phyloP scores from a whole-genome alignment of 2,888 invertebrate genomes.

The Noctua janthina region DNA sequence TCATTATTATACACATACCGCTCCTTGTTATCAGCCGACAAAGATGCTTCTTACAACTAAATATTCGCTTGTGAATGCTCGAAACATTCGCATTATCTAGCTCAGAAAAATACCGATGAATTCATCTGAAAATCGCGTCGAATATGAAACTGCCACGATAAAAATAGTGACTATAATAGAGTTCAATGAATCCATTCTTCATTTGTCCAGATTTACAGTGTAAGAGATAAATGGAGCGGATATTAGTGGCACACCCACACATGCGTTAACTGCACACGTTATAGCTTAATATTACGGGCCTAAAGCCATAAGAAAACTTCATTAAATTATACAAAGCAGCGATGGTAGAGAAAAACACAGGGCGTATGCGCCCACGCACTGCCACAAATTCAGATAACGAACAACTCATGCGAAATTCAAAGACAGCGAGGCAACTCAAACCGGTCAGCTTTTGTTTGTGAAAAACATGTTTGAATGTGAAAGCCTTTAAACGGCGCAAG shows the following conservation, averaged over 20 bases:
- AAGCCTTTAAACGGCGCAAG: conserved; percentile 47
- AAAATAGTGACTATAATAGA: conserved; percentile 64
- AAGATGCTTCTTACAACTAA: conserved; percentile 61
- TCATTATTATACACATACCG: conserved; percentile 68
- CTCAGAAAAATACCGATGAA: conserved; percentile 17
- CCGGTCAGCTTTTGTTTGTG: conserved; percentile 52
- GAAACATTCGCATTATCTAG: conserved; percentile 5
- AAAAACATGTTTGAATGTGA: conserved; percentile 48
- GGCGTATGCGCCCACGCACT: conserved; percentile 60
- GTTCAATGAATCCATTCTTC: conserved; percentile 73
- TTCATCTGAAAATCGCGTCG: conserved; percentile 43
- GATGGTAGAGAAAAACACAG: conserved; percentile 72
- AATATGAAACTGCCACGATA: conserved; percentile 45
- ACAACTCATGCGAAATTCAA: conserved; percentile 47
- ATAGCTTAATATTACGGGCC: conserved; percentile 72
- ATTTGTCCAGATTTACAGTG: conserved; percentile 74
- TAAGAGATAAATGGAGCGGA: conserved; percentile 79
- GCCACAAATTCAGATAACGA: conserved; percentile 60
- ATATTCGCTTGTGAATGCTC: conserved; percentile 12
- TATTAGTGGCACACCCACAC: conserved; percentile 77
- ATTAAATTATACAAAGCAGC: conserved; percentile 75
- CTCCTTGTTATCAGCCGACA: conserved; percentile 63
- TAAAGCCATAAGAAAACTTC: conserved; percentile 71
- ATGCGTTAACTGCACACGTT: conserved; percentile 76
- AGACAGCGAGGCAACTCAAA: conserved; percentile 41